Evolutionary conservation across 2,113 vertebrate species (phyloP), one percentile per base, ranked within the genome.

Genomic region (Lagopus leucura): DNA sequence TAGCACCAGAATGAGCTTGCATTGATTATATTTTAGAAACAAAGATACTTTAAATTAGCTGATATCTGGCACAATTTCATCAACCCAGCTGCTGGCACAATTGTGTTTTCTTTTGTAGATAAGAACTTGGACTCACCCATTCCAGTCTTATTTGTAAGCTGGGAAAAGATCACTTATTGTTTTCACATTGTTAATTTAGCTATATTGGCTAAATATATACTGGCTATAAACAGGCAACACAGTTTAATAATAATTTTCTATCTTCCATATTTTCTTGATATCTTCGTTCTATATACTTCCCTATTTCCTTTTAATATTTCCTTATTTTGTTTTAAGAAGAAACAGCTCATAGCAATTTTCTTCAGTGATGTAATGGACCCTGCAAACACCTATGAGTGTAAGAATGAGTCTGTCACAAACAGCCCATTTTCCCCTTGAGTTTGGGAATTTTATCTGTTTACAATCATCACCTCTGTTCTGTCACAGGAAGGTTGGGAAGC

Each of bases 131-230:
- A 88, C 86, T 95, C 90, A 76, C 90, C 91, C 92, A 86, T 48
- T 76, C 36, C 60, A 94, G 77, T 88, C 73, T 86, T 88, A 86
- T 90, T 95, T 90, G 82, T 92, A 92, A 95, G 77, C 82, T 96
- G 95, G 95, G 90, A 96, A 94, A 95, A 86, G 63, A 93, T 93
- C 76, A 90, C 88, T 88, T 92, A 93, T 90, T 93, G 69, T 86
- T 91, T 96, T 96, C 95, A 94, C 95, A 97, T 79, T 48, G 38
- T 28, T 91, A 77, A 86, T 79, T 86, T 57, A 90, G 70, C 54
- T 91, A 81, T 81, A 82, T 76, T 38, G 38, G 38, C 38, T 38
- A 38, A 38, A 38, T 38, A 38, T 38, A 38, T 38, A 38, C 85
- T 48, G 61, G 73, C 38, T 38, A 82, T 88, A 88, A 91, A 91